A percentile compares a stretch with the other conserved stretches of the same genome.
phyloP scores from a whole-genome alignment of 2,113 vertebrate species.

The Thymallus thymallus region DNA sequence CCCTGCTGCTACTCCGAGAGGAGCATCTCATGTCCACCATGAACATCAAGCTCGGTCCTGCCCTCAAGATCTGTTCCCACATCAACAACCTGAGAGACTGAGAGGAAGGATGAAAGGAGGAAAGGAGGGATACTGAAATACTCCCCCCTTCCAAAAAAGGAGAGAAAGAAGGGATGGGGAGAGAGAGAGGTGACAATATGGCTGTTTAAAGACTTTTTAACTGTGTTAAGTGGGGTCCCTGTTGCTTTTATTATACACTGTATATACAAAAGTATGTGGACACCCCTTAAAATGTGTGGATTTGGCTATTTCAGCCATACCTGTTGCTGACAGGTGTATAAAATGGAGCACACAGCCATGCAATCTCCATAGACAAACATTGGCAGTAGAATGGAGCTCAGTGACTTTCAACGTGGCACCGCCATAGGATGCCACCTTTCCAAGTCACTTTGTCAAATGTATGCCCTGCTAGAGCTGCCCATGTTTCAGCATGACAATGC shows the following conservation, averaged over 20 bases:
- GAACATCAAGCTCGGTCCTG: constrained; percentile 97
- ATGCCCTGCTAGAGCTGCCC: no score
- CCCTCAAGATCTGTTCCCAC: constrained; percentile 97
- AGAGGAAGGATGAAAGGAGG: not conserved
- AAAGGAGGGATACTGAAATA: not conserved
- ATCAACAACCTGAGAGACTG: constrained; percentile 86
- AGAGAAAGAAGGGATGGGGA: not conserved
- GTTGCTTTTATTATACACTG: not conserved
- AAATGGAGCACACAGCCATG: no score
- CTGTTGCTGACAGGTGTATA: no score
- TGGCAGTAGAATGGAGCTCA: no score
- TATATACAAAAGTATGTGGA: no score
- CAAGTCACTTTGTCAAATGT: no score
- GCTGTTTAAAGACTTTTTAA: not conserved
- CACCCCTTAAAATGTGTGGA: no score
- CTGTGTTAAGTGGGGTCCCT: not conserved
- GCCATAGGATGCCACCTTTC: no score
- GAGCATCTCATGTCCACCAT: constrained; percentile 98
- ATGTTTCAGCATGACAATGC: no score
- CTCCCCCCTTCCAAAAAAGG: not conserved
- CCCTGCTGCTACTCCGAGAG: constrained; percentile 92
- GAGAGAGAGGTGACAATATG: not conserved
- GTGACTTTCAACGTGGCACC: no score
- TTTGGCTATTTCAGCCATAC: no score
- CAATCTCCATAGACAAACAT: no score